Conservation (phyloP, 2,888 invertebrate species). For the Rotaria sp. region DNA sequence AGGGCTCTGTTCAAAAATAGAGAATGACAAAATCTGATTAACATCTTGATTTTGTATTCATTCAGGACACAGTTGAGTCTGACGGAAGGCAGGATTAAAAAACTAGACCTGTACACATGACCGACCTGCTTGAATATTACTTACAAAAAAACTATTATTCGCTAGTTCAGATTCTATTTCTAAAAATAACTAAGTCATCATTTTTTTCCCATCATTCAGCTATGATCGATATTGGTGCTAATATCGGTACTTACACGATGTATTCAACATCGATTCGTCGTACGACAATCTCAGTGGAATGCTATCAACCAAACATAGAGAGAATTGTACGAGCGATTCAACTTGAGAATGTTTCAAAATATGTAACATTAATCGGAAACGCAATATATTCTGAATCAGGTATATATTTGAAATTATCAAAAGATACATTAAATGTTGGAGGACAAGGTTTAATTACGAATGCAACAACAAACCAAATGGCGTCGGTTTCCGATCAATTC, state of each 20-base stretch:
- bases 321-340: neutral
- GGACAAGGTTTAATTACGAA: neutral
- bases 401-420: neutral
- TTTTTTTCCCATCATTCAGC: neutral
- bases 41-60: too few relatives aligned
- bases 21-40: too few relatives aligned
- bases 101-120: too few relatives aligned
- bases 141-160: too few relatives aligned
- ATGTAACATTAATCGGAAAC: neutral
- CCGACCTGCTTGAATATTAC: too few relatives aligned
- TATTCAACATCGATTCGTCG: neutral
- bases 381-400: neutral
- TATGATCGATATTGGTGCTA: neutral
- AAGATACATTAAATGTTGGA: neutral
- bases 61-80: too few relatives aligned
- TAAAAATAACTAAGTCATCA: too few relatives aligned
- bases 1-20: too few relatives aligned
- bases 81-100: too few relatives aligned
- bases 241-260: neutral
- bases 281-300: neutral
- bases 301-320: neutral
- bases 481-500: too few relatives aligned
- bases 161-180: too few relatives aligned
- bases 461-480: neutral
- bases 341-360: neutral